Conservation (phyloP, 2,113 vertebrate species). For the Lampris megalopsis region DNA sequence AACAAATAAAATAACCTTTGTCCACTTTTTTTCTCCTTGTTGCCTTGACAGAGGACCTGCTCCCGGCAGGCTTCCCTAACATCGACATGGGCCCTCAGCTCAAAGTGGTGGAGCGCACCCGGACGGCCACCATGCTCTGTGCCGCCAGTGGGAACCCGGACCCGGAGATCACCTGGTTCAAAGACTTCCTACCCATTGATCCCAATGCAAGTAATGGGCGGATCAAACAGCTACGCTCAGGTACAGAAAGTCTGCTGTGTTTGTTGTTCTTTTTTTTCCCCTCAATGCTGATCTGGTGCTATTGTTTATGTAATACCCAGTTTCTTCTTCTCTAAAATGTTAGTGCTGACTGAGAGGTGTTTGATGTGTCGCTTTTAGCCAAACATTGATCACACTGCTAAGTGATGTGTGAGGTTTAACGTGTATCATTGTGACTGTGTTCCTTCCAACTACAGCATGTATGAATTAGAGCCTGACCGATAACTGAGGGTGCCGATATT, state of each 20-base stretch:
- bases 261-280: not conserved
- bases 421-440: too few species aligned
- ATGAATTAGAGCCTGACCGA: too few species aligned
- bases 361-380: too few species aligned
- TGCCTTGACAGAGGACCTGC: slow-evolving; percentile 90
- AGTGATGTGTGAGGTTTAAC: too few species aligned
- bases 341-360: too few species aligned
- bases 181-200: slow-evolving; percentile 97
- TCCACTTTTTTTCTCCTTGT: not conserved
- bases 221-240: slow-evolving; percentile 97
- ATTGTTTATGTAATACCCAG: too few species aligned
- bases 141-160: slow-evolving; percentile 97
- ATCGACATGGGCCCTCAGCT: slow-evolving; percentile 99
- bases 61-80: slow-evolving; percentile 95
- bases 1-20: too few species aligned
- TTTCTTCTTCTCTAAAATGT: too few species aligned
- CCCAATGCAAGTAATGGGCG: slow-evolving; percentile 92
- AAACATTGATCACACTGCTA: too few species aligned
- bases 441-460: too few species aligned
- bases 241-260: slow-evolving; percentile 75
- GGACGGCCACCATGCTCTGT: slow-evolving; percentile 97
- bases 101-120: slow-evolving; percentile 96
- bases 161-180: slow-evolving; percentile 99
- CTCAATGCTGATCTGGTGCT: not conserved
- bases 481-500: too few species aligned